Conservation (phyloP, 2,797 vertebrate genomes). For the Chelonia mydas region DNA sequence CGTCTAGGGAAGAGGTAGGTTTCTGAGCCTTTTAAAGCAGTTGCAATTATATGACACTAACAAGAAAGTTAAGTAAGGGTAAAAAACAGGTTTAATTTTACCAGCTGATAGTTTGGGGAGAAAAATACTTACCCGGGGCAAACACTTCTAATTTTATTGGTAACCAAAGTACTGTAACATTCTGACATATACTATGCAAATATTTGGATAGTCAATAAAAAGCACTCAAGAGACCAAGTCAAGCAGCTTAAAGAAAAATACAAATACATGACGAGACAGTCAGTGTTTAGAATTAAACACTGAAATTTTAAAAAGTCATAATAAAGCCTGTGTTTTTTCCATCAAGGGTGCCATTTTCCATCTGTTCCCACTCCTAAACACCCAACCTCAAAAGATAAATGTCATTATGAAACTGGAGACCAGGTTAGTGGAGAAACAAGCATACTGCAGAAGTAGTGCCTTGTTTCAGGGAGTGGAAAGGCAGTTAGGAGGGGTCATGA, state of each 20-base stretch:
- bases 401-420: background rate
- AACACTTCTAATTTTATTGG: constrained; percentile 47
- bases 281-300: constrained; percentile 21
- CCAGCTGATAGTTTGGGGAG: constrained; percentile 19
- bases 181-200: constrained; percentile 19
- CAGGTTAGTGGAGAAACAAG: background rate
- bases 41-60: background rate
- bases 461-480: background rate
- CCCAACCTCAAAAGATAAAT: background rate
- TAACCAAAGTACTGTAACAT: constrained; percentile 31
- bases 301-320: background rate
- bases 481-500: background rate
- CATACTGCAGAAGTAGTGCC: background rate
- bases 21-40: background rate
- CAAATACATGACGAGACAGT: background rate
- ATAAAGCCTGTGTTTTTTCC: background rate
- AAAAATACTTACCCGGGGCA: constrained; percentile 36
- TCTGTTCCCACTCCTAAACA: background rate
- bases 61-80: background rate
- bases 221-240: constrained; percentile 12
- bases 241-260: background rate
- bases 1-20: background rate
- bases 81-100: constrained; percentile 17
- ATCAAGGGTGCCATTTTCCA: background rate
- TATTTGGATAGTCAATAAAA: constrained; percentile 40